phyloP scores from a whole-genome alignment of 2,888 invertebrate species.

The Smittia sp. region DNA sequence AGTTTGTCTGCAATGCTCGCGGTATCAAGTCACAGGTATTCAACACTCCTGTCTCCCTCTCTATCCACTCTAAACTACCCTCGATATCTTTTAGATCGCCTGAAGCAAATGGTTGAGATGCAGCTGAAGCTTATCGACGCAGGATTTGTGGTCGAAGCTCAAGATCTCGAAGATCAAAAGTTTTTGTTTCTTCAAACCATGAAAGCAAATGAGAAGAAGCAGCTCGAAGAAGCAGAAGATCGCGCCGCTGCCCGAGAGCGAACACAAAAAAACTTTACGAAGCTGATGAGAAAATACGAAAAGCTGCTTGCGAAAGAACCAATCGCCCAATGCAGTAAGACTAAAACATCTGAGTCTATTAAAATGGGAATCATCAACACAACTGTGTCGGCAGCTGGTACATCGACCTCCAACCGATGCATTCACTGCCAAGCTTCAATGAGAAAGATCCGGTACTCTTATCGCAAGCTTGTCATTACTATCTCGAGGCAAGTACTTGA shows the following conservation, averaged over 20 bases:
- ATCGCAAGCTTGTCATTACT: slow-evolving; percentile 49
- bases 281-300: slow-evolving; percentile 49
- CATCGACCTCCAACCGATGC: slow-evolving; percentile 46
- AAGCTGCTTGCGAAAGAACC: slow-evolving; percentile 50
- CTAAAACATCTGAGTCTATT: slow-evolving; percentile 50
- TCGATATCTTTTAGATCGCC: slow-evolving; percentile 51
- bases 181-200: slow-evolving; percentile 42
- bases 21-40: slow-evolving; percentile 64
- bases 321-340: slow-evolving; percentile 44
- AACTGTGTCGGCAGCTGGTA: slow-evolving; percentile 46
- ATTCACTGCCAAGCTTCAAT: slow-evolving; percentile 48
- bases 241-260: slow-evolving; percentile 51
- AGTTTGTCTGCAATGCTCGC: slow-evolving; percentile 69
- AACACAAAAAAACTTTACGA: slow-evolving; percentile 43
- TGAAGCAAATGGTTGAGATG: slow-evolving; percentile 52
- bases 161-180: slow-evolving; percentile 60
- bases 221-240: slow-evolving; percentile 48
- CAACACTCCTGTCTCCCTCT: too few species aligned
- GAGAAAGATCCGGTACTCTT: slow-evolving; percentile 48
- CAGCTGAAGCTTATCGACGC: slow-evolving; percentile 72
- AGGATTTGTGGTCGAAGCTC: slow-evolving; percentile 70
- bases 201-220: slow-evolving; percentile 49
- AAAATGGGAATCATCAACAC: slow-evolving; percentile 49
- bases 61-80: too few species aligned
- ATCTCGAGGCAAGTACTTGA: slow-evolving; percentile 48